A percentile compares a stretch with the other conserved stretches of the same genome.
phyloP scores from a whole-genome alignment of 1,140 invertebrate species.

The Micrasema longulum region DNA sequence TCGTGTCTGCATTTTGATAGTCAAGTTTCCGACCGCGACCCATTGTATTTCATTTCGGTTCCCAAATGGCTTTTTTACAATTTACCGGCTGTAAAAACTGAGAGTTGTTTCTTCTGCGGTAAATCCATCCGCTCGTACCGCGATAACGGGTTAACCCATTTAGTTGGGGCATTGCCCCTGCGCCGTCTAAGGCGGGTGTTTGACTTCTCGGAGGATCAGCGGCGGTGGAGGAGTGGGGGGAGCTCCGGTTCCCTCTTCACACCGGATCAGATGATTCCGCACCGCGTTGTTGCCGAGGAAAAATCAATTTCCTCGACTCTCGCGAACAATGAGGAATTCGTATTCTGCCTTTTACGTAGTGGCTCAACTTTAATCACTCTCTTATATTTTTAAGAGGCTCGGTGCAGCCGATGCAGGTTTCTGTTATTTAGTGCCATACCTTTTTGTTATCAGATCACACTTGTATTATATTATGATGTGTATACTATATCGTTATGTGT shows the following conservation, averaged over 20 bases:
- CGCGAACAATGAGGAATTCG: background rate
- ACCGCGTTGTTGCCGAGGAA: background rate
- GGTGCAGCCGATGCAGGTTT: constrained; percentile 3
- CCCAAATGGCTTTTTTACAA: constrained; percentile 9
- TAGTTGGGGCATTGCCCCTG: constrained; percentile 48
- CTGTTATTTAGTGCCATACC: constrained; percentile 11
- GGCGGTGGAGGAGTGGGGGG: constrained; percentile 7
- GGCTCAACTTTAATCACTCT: constrained; percentile 7
- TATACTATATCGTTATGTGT: constrained; percentile 2
- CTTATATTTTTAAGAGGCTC: constrained; percentile 1
- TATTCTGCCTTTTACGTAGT: constrained; percentile 5
- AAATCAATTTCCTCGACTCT: background rate
- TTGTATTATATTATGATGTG: background rate
- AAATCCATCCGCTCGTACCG: constrained; percentile 22
- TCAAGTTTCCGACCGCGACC: constrained; percentile 13
- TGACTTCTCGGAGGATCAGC: constrained; percentile 13
- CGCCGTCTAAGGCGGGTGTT: constrained; percentile 36
- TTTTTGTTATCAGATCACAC: constrained; percentile 14
- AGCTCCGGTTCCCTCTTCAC: constrained; percentile 5
- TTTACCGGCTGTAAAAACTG: constrained; percentile 32
- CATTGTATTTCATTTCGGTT: constrained; percentile 11
- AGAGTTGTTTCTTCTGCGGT: constrained; percentile 36
- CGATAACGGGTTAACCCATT: constrained; percentile 53
- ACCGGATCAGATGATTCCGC: constrained; percentile 1
- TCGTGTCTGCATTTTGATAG: constrained; percentile 1